Base-by-base conservation (phyloP, 1,140 invertebrate species). In the Limonius californicus region DNA sequence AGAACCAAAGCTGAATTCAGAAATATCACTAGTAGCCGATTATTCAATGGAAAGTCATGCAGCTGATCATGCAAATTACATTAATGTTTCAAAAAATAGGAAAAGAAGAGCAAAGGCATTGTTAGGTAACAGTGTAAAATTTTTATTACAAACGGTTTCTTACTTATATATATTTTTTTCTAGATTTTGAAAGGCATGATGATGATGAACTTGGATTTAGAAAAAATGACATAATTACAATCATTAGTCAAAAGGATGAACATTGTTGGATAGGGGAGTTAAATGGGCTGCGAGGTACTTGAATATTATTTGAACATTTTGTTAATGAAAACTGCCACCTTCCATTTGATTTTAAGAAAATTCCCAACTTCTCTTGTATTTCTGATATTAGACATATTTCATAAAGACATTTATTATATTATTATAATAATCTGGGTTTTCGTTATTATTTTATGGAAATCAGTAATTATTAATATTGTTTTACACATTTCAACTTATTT, bases 191-290 rank as follows among this genome's bases (percentile, higher is more conserved):
- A 78, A 84, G 96, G 67, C 91, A 97, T 74, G 97, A 99, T 80
- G 95, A 98, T 74, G 97, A 99, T 81, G 98, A 99, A 80, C 80
- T 99, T 19, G 97, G 97, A 21, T 99, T 99, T 79, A 84, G 95
- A 54, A 97, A 96, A 79, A 98, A 98, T 84, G 96, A 99, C 79
- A 94, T 99, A 14, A 98, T 99, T 43, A 97, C 93, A 47, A 94
- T 99, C 30, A 90, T 99, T 20, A 97, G 93, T 72, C 94, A 96
- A 74, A 95, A 95, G 76, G 98, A 99, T 82, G 98, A 99, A 75
- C 97, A 99, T 77, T 99, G 98, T 77, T 99, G 98, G 98, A 89
- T 99, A 64, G 98, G 98, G 50, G 98, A 99, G 79, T 77, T 99
- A 1, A 99, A 99, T 84, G 97, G 97, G 1, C 77, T 98, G 27